Conservation (phyloP, 1,140 invertebrate genomes). For the Trypoxylus dichotomus region DNA sequence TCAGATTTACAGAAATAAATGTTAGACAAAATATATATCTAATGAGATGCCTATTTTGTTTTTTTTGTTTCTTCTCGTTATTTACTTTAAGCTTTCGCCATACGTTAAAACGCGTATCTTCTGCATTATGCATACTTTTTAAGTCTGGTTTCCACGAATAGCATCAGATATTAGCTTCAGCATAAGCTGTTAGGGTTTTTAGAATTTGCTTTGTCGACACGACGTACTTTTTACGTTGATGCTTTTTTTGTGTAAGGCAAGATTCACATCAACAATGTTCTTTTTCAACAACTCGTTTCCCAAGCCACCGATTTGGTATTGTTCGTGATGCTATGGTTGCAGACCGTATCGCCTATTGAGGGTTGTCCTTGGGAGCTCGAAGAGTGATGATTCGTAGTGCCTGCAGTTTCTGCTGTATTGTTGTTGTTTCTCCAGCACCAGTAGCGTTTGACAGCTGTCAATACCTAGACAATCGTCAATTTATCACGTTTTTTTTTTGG, state of each 20-base stretch:
- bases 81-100: background rate
- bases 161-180: background rate
- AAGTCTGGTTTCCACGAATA: background rate
- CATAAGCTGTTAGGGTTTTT: background rate
- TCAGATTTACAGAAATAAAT: background rate
- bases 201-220: background rate
- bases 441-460: conserved; percentile 67
- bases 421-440: conserved; percentile 62
- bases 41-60: no score
- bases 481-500: background rate
- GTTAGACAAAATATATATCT: no score
- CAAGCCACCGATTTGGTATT: conserved; percentile 54
- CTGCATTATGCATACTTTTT: no score
- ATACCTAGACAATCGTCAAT: conserved; percentile 54
- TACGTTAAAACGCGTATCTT: background rate
- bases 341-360: conserved; percentile 73
- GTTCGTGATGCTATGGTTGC: conserved; percentile 71
- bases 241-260: background rate
- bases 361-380: conserved; percentile 74
- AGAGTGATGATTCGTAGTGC: conserved; percentile 61
- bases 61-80: background rate
- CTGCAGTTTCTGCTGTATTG: conserved; percentile 55
- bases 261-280: background rate
- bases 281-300: conserved; percentile 60
- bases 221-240: background rate